A percentile compares a stretch with the other conserved stretches of the same genome.
Conservation (phyloP, 2,797 vertebrate genomes). For the Tarsius wallacei region DNA sequence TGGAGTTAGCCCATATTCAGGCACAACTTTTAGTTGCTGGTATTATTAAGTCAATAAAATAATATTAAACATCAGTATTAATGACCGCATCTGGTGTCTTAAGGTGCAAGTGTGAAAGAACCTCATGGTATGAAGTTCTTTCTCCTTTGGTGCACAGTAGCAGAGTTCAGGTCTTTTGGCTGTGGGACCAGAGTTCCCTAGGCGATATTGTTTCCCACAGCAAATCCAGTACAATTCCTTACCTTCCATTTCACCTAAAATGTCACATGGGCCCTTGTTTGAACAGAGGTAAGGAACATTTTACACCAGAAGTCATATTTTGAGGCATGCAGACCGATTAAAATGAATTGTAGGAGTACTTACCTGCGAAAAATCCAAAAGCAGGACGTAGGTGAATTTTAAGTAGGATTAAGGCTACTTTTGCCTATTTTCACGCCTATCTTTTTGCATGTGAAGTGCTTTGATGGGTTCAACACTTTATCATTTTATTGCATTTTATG, state of each 20-base stretch:
- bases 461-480: conserved; percentile 87
- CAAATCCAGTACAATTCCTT: background rate
- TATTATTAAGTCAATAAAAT: background rate
- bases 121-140: background rate
- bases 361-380: background rate
- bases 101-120: background rate
- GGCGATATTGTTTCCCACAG: background rate
- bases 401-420: conserved; percentile 45
- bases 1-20: background rate
- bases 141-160: background rate
- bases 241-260: background rate
- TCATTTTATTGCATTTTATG: conserved; percentile 92
- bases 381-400: conserved; percentile 58
- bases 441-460: conserved; percentile 82
- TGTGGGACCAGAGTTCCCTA: background rate
- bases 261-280: conserved; percentile 20
- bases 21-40: background rate
- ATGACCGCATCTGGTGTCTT: background rate
- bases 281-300: background rate
- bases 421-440: conserved; percentile 84
- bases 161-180: background rate
- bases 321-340: background rate
- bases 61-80: background rate
- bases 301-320: background rate
- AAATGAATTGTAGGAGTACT: background rate